Conservation (phyloP, 92 coral and sea anemone genomes). For the Actinernus sp. region DNA sequence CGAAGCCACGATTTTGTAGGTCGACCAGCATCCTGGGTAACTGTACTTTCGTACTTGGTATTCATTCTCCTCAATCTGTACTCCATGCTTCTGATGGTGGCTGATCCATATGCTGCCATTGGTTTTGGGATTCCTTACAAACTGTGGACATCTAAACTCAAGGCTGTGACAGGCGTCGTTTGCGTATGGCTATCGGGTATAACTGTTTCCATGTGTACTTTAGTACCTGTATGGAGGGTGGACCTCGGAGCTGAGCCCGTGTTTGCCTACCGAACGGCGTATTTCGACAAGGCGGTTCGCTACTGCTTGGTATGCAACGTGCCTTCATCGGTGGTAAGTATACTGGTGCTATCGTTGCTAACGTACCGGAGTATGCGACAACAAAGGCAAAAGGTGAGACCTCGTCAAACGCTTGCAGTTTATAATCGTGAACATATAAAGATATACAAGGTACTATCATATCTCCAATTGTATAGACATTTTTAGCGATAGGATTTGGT, state of each 20-base stretch:
- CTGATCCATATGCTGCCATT: neutral
- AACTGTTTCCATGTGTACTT: neutral
- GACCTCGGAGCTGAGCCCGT: neutral
- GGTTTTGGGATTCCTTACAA: neutral
- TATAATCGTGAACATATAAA: too few relatives aligned
- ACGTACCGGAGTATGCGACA: neutral
- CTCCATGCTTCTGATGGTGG: neutral
- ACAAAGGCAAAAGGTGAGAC: neutral
- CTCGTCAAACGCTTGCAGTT: too few relatives aligned
- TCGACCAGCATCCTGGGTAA: neutral
- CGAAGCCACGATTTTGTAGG: neutral
- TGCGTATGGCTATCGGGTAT: neutral
- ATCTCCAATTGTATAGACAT: too few relatives aligned
- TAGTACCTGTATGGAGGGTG: neutral
- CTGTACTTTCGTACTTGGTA: neutral
- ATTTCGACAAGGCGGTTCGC: neutral
- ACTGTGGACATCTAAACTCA: neutral
- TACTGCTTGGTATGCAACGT: neutral
- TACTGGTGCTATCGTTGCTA: neutral
- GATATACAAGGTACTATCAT: too few relatives aligned
- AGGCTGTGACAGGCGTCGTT: neutral
- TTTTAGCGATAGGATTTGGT: too few relatives aligned
- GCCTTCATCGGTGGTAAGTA: neutral
- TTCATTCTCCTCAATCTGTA: neutral
- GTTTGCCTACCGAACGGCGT: neutral